Conservation (phyloP, 2,113 vertebrate genomes). For the Pseudorasbora parva region DNA sequence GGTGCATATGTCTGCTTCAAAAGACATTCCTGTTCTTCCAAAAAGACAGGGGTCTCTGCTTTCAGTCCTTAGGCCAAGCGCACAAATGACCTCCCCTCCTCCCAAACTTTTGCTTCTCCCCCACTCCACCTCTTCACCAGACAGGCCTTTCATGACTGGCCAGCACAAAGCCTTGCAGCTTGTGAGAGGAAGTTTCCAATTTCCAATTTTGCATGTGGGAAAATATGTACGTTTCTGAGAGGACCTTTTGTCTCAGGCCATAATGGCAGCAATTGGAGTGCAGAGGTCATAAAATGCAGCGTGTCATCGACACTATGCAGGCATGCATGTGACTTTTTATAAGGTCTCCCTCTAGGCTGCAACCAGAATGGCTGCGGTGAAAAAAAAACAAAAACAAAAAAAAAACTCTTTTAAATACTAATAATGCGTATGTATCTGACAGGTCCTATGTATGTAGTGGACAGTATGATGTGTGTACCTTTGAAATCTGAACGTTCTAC, state of each 20-base stretch:
- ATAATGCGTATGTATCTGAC: background rate
- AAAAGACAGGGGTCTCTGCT: constrained; percentile 67
- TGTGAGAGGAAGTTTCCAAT: constrained; percentile 79
- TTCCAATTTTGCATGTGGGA: constrained; percentile 78
- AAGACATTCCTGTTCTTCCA: constrained; percentile 57
- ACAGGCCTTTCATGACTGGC: constrained; percentile 77
- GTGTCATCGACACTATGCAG: constrained; percentile 71
- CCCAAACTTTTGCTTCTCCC: constrained; percentile 60
- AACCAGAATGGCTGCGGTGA: background rate
- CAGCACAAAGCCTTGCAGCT: constrained; percentile 74
- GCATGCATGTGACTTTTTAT: constrained; percentile 70
- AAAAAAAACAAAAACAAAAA: background rate
- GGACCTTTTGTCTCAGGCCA: constrained; percentile 75
- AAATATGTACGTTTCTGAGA: constrained; percentile 77
- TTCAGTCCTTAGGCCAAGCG: constrained; percentile 71
- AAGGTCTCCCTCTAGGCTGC: constrained; percentile 58
- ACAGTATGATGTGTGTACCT: constrained; percentile 1
- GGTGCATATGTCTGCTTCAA: constrained; percentile 56
- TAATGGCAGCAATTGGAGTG: constrained; percentile 73
- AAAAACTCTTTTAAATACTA: background rate
- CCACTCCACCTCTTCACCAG: constrained; percentile 50
- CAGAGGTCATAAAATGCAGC: constrained; percentile 73
- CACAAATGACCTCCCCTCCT: constrained; percentile 62
- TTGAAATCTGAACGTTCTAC: constrained; percentile 8
- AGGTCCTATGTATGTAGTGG: background rate